Evolutionary conservation across 2,797 vertebrate genomes (phyloP).

Genomic region (Sebastiscus tertius): DNA sequence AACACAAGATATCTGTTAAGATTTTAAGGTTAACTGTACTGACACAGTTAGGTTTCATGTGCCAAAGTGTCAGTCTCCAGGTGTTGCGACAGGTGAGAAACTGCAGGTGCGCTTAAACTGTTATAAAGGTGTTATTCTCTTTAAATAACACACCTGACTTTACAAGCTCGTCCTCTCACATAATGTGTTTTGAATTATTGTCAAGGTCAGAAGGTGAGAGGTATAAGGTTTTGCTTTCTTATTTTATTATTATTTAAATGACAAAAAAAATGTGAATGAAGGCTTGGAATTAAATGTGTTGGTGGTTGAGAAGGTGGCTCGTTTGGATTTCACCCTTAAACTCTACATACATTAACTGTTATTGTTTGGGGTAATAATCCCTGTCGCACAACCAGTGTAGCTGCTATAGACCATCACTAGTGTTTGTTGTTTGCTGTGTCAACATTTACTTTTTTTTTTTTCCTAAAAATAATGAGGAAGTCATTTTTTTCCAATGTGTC

Average conservation of each 20-base stretch:
- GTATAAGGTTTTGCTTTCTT: background rate
- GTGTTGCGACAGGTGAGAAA: slow-evolving; percentile 47
- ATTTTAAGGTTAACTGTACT: background rate
- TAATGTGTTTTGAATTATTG: background rate
- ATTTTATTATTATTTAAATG: background rate
- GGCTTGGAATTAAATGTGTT: background rate
- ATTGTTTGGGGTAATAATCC: background rate
- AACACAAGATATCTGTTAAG: background rate
- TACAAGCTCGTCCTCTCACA: background rate
- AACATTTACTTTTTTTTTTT: background rate
- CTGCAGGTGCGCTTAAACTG: slow-evolving; percentile 39
- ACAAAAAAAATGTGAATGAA: background rate
- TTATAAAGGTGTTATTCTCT: background rate
- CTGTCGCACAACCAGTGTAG: background rate
- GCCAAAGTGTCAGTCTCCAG: background rate
- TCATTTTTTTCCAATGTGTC: background rate
- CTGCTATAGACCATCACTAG: background rate
- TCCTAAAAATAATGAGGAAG: slow-evolving; percentile 14
- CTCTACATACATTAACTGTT: background rate
- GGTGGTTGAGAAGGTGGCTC: too few relatives aligned
- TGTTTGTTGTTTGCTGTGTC: background rate
- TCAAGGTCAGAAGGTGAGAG: too few relatives aligned
- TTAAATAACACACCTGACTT: background rate
- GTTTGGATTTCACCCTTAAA: background rate
- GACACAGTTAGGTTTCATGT: background rate